Base-by-base conservation (phyloP, 30 jellyfish, hydroid and myxozoan species). In the Aurelia sp. region DNA sequence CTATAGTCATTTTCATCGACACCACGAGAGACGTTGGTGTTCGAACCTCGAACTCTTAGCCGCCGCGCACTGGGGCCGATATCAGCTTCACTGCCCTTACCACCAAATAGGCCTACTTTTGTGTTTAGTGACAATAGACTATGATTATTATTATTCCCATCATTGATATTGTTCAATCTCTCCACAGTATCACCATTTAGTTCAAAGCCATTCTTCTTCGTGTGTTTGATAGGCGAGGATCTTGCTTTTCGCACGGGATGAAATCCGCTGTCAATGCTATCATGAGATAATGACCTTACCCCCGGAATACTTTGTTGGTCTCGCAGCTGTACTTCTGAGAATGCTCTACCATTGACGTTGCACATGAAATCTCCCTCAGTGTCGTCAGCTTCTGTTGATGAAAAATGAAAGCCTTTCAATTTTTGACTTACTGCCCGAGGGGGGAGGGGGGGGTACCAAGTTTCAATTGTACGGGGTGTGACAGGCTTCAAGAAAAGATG, bases 11-110 rank as follows among this genome's bases (percentile, higher is more conserved):
- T 51, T 1, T 78, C 89, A 44, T 78, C 89, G 38, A 48, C 72
- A 19, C 76, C 90, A 15, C 60, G 67, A 13, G 96, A 13, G 16
- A 88, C 80, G 52, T 78, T 88, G 0, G 88, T 44, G 55, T 55
- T 88, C 11, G 97, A 81, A 9, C 92, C 91, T 8, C 97, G 83
- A 20, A 44, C 88, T 13, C 97, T 66, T 47, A 90, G 89, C 19
- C 94, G 71, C 63, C 97, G 52, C 18, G 89, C 92, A 75, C 97
- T 90, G n/a, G 97, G 85, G 48, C 97, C 97, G 16, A 65, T 78
- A 51, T 71, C 91, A 5, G 67, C 47, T 62, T 67, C 88, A 47
- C 89, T 74, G 6, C 90, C 97, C 65, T 78, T 90, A 24, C 94
- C 92, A 27, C 94, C 92, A 59, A 90, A 90, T 6, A 90, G 74